Percentiles rank a stretch among this genome's conserved stretches.
phyloP scores from a whole-genome alignment of 30 jellyfish, hydroid and myxozoan genomes.

The Cassiopea xamachana region DNA sequence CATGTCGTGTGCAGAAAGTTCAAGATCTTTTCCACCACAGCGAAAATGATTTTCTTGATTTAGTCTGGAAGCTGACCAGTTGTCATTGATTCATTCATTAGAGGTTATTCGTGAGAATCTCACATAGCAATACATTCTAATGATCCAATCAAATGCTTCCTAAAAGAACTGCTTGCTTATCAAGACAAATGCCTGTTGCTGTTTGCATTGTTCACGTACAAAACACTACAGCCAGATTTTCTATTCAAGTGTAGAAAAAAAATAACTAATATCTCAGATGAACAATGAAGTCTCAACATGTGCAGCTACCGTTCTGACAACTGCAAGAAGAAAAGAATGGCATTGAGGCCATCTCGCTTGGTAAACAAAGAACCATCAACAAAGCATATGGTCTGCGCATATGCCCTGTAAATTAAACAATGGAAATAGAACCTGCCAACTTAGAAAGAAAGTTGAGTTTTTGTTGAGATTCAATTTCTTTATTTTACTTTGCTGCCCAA shows the following conservation, averaged over 20 bases:
- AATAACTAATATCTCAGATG: background rate
- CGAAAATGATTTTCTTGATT: no score
- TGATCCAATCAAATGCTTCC: no score
- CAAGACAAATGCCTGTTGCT: no score
- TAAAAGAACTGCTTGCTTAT: no score
- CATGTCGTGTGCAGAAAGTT: no score
- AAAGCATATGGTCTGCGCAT: constrained; percentile 43
- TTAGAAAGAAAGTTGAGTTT: background rate
- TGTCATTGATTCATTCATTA: no score
- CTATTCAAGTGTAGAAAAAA: background rate
- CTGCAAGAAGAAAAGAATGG: background rate
- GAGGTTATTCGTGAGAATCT: no score
- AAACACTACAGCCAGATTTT: background rate
- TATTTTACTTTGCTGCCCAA: background rate
- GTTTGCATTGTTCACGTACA: no score
- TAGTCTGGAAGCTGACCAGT: no score
- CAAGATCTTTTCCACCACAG: no score
- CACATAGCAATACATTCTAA: no score
- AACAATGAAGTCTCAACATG: background rate
- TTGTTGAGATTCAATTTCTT: background rate
- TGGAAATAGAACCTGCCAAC: constrained; percentile 13
- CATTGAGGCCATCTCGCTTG: constrained; percentile 23
- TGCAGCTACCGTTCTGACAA: background rate
- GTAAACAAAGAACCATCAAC: constrained; percentile 29
- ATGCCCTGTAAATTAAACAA: background rate